These are phyloP conservation scores for Abramis brama DNA, from an alignment of 2,113 vertebrate species.

Conservation along the genomic window DNA sequence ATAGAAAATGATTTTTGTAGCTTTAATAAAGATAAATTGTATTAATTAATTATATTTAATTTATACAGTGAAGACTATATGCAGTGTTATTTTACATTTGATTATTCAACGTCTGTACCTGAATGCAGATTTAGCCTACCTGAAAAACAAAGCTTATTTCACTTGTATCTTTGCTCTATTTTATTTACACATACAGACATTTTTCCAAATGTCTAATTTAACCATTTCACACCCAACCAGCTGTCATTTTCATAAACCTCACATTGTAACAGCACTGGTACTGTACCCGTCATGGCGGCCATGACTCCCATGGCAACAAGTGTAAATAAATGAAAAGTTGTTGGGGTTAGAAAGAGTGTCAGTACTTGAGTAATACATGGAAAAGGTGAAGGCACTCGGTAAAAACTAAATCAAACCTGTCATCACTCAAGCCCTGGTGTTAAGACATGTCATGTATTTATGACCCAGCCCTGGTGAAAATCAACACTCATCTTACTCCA, in stretches of 20 bases:
- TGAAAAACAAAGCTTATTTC: too few species aligned
- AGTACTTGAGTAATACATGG: constrained; percentile 5
- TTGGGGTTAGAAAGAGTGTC: constrained; percentile 2
- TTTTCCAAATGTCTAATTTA: neutral
- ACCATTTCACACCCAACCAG: constrained; percentile 8
- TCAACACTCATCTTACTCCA: constrained; percentile 39
- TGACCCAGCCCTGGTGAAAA: constrained; percentile 38
- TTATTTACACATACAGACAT: too few species aligned
- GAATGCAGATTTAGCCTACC: too few species aligned
- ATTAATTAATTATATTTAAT: too few species aligned
- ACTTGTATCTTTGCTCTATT: too few species aligned
- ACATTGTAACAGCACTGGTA: neutral
- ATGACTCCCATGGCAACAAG: constrained; percentile 31
- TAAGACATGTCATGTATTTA: constrained; percentile 52
- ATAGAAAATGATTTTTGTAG: too few species aligned
- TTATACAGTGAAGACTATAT: too few species aligned
- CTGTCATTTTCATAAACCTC: neutral
- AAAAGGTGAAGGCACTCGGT: constrained; percentile 43
- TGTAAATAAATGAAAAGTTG: constrained; percentile 41
- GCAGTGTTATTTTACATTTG: too few species aligned
- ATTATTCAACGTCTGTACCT: too few species aligned
- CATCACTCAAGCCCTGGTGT: constrained; percentile 31
- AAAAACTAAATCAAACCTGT: constrained; percentile 48
- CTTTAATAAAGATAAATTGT: too few species aligned
- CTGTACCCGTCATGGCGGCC: neutral